Evolutionary conservation across 2,888 invertebrate species (phyloP), one percentile per base, ranked within the genome.

Genomic region (Desoria tigrina): DNA sequence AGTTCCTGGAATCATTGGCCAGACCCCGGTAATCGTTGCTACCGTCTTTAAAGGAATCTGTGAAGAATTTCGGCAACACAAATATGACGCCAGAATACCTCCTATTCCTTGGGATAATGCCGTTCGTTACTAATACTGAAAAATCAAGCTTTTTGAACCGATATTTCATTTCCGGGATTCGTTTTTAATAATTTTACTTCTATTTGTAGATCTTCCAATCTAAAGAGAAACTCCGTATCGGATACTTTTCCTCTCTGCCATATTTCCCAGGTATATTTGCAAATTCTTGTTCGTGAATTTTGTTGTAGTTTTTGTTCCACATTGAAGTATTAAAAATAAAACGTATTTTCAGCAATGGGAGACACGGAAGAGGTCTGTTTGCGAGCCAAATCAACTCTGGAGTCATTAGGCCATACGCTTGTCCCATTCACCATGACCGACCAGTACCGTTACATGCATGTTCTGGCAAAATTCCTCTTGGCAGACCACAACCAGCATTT

Each of bases 201-300:
- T 32, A n/a, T 14, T 39, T 42, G 14, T 55, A 73, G 69, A 4
- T 62, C 9, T 72, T 68, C 50, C 23, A 59, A 21, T 67, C 68
- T 1, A 65, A 53, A 26, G 68, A 70, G 24, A 72, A 69, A 23
- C 70, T 78, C 18, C 66, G 72, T 16, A 79, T 81, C 57, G 81
- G 81, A 21, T 81, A 79, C 67, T 80, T 78, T 59, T 74, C 76
- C 1, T 67, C 77, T 28, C 77, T 80, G 61, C 79, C 78, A 6
- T 79, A 77, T 64, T 77, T 80, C 67, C 76, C 77, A n/a, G n/a
- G n/a, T n/a, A n/a, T n/a, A 11, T n/a, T n/a, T n/a, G n/a, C n/a
- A n/a, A n/a, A n/a, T n/a, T n/a, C n/a, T n/a, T n/a, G n/a, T n/a
- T n/a, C n/a, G n/a, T n/a, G n/a, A n/a, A n/a, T n/a, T n/a, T n/a